These are phyloP conservation scores for Brachionus koreanus DNA, from an alignment of 1,140 invertebrate species.

Conservation along the genomic window DNA sequence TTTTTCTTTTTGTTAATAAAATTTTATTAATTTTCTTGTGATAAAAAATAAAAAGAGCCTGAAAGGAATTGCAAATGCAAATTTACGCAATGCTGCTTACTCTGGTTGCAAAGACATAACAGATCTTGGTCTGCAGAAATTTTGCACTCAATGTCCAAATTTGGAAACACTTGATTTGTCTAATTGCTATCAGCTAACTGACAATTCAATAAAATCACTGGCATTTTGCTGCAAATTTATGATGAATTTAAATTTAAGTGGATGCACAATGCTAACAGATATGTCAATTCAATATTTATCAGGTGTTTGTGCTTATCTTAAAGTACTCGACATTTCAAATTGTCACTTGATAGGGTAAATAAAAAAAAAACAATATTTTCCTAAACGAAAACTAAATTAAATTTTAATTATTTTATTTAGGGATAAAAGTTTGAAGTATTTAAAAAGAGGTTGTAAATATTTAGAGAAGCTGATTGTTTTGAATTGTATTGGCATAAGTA, in stretches of 20 bases:
- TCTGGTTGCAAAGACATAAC: constrained; percentile 53
- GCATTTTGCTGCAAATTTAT: constrained; percentile 58
- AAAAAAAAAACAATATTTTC: constrained; percentile 48
- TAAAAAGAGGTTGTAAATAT: constrained; percentile 56
- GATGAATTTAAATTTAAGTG: constrained; percentile 54
- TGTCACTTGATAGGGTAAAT: constrained; percentile 57
- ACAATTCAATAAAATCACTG: constrained; percentile 59
- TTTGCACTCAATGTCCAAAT: constrained; percentile 57
- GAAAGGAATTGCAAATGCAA: constrained; percentile 32
- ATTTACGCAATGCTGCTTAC: neutral
- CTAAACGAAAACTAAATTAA: neutral
- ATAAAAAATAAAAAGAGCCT: neutral
- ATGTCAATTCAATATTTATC: constrained; percentile 58
- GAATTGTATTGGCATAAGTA: constrained; percentile 54
- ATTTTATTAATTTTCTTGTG: neutral
- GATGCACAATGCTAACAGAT: constrained; percentile 57
- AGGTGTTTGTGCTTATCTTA: constrained; percentile 57
- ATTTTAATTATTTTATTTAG: constrained; percentile 48
- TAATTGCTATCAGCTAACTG: constrained; percentile 57
- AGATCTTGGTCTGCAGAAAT: constrained; percentile 59
- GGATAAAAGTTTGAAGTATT: constrained; percentile 57
- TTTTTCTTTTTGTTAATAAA: neutral
- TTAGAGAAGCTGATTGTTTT: constrained; percentile 51
- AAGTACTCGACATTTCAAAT: constrained; percentile 55
- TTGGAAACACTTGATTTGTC: constrained; percentile 57